A percentile compares a stretch with the other conserved stretches of the same genome.
Evolutionary conservation across 1,140 invertebrate genomes (phyloP).

Genomic region (Planococcus citri): DNA sequence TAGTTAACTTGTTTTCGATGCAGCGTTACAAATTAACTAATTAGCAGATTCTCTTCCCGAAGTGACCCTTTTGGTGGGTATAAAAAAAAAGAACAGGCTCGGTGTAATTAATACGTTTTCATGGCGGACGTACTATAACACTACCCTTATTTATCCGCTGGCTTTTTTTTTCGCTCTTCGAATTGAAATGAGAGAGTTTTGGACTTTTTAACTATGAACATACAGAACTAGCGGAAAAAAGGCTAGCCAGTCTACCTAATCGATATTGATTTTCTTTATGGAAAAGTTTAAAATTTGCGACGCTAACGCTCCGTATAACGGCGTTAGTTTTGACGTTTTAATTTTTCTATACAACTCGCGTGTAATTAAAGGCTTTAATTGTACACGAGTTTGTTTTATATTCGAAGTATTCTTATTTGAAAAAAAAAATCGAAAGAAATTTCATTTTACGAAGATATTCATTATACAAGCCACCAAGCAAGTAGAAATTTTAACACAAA

Average conservation of each 20-base stretch:
- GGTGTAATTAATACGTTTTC: neutral
- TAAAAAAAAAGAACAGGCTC: neutral
- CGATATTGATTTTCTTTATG: neutral
- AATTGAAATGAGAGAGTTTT: neutral
- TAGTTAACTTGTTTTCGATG: conserved; percentile 13
- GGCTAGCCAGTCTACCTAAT: neutral
- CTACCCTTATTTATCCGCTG: neutral
- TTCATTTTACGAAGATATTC: too few relatives aligned
- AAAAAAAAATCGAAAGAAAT: too few relatives aligned
- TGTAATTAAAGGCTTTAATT: too few relatives aligned
- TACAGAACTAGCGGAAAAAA: neutral
- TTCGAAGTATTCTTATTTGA: too few relatives aligned
- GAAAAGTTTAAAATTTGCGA: neutral
- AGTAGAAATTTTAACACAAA: too few relatives aligned
- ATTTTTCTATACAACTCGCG: neutral
- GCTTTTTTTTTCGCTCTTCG: too few relatives aligned
- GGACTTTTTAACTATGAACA: conserved; percentile 3
- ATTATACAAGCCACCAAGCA: too few relatives aligned
- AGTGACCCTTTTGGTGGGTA: neutral
- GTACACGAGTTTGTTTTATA: too few relatives aligned
- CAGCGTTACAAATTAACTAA: conserved; percentile 7
- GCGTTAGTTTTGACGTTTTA: neutral
- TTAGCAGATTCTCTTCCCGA: conserved; percentile 5
- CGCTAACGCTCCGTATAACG: neutral
- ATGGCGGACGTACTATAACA: neutral